Evolutionary conservation across 2,888 invertebrate species (phyloP).

Genomic region (Tiliacea citrago): DNA sequence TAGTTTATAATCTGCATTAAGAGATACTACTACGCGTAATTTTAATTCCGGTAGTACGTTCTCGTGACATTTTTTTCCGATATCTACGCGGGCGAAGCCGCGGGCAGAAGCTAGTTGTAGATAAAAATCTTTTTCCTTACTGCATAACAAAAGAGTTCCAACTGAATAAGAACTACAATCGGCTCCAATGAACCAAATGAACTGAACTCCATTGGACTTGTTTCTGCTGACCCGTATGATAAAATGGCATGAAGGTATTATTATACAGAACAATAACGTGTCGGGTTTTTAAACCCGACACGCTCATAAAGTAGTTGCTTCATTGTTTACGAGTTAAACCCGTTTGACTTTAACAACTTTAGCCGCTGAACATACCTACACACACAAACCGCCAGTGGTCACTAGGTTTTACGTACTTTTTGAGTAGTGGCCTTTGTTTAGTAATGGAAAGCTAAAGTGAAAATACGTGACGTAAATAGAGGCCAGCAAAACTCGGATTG

Average conservation of each 20-base stretch:
- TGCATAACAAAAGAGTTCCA: background rate
- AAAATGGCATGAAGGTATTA: conserved; percentile 35
- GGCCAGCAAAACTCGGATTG: background rate
- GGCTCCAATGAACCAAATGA: background rate
- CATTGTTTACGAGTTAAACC: conserved; percentile 57
- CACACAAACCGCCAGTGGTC: conserved; percentile 4
- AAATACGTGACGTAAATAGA: conserved; percentile 7
- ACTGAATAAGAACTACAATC: background rate
- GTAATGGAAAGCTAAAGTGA: conserved; percentile 5
- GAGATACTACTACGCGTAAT: no score
- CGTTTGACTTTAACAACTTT: conserved; percentile 58
- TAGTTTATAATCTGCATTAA: no score
- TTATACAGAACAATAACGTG: conserved; percentile 40
- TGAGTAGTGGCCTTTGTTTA: conserved; percentile 15
- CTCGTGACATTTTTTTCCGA: no score
- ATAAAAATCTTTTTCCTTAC: background rate
- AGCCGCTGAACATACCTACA: conserved; percentile 21
- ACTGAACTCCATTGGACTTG: background rate
- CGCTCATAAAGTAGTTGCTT: conserved; percentile 59
- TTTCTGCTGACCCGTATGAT: conserved; percentile 16
- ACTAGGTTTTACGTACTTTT: conserved; percentile 29
- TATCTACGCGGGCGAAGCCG: no score
- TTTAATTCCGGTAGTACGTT: no score
- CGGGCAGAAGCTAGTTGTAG: no score
- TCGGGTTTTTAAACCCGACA: conserved; percentile 54